A percentile compares a stretch with the other conserved stretches of the same genome.
Conservation (phyloP, 2,888 invertebrate species). For the Tryphoninae sp. region DNA sequence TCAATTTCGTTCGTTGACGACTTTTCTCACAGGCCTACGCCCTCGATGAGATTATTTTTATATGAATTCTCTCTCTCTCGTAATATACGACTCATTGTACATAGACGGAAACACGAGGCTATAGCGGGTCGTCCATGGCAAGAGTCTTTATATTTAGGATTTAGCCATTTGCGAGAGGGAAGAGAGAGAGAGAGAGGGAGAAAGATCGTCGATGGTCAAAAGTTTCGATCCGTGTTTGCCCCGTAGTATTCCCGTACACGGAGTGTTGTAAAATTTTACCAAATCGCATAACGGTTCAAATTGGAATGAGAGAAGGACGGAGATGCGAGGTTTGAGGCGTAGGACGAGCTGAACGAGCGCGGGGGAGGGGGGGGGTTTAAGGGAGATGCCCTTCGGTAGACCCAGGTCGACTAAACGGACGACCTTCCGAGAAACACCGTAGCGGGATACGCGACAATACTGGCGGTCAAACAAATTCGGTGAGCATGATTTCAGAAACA, state of each 20-base stretch:
- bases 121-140: background rate
- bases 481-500: conserved; percentile 39
- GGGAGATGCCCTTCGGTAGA: conserved; percentile 60
- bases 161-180: conserved; percentile 5
- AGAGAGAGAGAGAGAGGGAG: conserved; percentile 7
- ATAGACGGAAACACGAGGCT: background rate
- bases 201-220: conserved; percentile 49
- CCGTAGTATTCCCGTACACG: background rate
- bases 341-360: conserved; percentile 1
- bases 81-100: background rate
- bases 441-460: conserved; percentile 61
- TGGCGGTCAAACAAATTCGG: conserved; percentile 65
- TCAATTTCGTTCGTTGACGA: background rate
- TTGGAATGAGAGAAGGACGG: conserved; percentile 59
- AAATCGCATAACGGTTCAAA: conserved; percentile 68
- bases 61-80: background rate
- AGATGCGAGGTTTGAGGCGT: conserved; percentile 23
- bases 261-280: conserved; percentile 60
- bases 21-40: background rate
- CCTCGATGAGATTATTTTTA: background rate
- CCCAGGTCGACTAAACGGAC: conserved; percentile 55
- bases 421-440: conserved; percentile 69
- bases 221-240: conserved; percentile 33
- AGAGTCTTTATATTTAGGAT: conserved; percentile 47
- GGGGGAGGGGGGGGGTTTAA: background rate